Percentiles rank a stretch among this genome's conserved stretches.
These are phyloP conservation scores for Cephalotes varians DNA, from an alignment of 2,888 invertebrate species.

Conservation along the genomic window DNA sequence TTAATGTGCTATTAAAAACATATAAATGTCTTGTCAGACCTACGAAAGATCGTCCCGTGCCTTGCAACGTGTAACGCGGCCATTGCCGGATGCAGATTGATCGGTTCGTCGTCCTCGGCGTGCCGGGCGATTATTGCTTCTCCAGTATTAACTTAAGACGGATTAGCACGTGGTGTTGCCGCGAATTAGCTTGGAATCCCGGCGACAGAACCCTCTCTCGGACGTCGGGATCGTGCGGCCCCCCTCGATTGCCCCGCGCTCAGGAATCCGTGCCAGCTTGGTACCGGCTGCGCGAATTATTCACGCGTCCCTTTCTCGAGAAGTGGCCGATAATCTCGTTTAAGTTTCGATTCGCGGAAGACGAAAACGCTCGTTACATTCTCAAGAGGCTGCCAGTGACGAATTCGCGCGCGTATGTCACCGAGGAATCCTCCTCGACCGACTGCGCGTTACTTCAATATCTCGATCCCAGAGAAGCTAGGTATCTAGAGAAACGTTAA, in stretches of 20 bases:
- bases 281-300: conserved; percentile 74
- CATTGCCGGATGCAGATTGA: conserved; percentile 73
- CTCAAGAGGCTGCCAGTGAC: conserved; percentile 58
- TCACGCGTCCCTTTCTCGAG: conserved; percentile 69
- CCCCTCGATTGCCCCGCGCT: conserved; percentile 41
- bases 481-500: conserved; percentile 58
- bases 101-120: conserved; percentile 75
- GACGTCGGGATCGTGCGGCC: conserved; percentile 62
- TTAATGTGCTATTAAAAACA: not conserved
- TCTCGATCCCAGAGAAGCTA: not conserved
- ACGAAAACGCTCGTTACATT: conserved; percentile 53
- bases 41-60: not conserved
- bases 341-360: conserved; percentile 72
- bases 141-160: conserved; percentile 69
- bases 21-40: not conserved
- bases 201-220: conserved; percentile 63
- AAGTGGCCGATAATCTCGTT: conserved; percentile 74
- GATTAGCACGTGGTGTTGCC: conserved; percentile 75
- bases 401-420: conserved; percentile 74
- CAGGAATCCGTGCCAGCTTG: conserved; percentile 61
- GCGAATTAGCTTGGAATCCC: conserved; percentile 80
- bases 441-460: not conserved
- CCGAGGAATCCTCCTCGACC: conserved; percentile 13
- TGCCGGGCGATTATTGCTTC: conserved; percentile 78
- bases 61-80: conserved; percentile 58